Percentiles rank a stretch among this genome's conserved stretches.
phyloP scores from a whole-genome alignment of 2,888 invertebrate genomes.

The Stegana nigrithorax region DNA sequence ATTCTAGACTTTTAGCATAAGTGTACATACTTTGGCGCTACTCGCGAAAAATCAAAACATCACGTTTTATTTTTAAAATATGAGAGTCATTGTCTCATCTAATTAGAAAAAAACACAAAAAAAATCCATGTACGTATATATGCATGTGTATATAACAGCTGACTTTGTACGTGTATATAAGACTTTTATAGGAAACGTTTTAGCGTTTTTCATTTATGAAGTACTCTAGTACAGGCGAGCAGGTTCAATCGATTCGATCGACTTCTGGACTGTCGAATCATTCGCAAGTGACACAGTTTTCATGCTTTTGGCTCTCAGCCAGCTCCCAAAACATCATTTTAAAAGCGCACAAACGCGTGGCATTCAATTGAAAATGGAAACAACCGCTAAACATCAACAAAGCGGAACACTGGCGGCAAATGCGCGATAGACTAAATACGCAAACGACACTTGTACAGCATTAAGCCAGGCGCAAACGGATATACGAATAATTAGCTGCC shows the following conservation, averaged over 20 bases:
- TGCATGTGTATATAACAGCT: slow-evolving; percentile 7
- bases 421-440: too few relatives aligned
- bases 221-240: not conserved
- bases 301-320: slow-evolving; percentile 1
- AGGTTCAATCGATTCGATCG: not conserved
- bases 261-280: not conserved
- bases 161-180: not conserved
- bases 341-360: slow-evolving; percentile 1
- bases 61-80: slow-evolving; percentile 12
- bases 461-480: too few relatives aligned
- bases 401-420: too few relatives aligned
- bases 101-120: not conserved
- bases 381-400: too few relatives aligned
- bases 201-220: too few relatives aligned
- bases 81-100: slow-evolving; percentile 7
- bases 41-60: not conserved
- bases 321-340: slow-evolving; percentile 12
- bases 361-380: not conserved
- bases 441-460: too few relatives aligned
- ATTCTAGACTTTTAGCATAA: too few relatives aligned
- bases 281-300: not conserved
- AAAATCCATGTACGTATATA: not conserved
- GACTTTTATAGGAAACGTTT: too few relatives aligned
- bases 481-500: too few relatives aligned
- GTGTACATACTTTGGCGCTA: not conserved